phyloP scores from a whole-genome alignment of 2,888 invertebrate species.

The Netelia virgata region DNA sequence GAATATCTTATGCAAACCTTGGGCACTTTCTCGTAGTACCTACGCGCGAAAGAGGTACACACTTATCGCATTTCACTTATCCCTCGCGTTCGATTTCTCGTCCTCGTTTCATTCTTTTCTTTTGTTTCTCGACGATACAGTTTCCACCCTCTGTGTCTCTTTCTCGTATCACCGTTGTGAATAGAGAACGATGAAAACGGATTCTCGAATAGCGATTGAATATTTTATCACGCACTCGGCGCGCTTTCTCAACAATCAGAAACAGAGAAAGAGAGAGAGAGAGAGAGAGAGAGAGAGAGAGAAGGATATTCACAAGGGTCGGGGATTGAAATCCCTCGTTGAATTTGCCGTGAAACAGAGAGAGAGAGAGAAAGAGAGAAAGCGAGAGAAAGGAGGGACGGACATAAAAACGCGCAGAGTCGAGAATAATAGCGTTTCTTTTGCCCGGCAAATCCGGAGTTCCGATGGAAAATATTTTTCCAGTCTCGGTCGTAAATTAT shows the following conservation, averaged over 20 bases:
- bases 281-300: slow-evolving; percentile 17
- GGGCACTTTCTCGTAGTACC: neutral
- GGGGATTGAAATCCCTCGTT: slow-evolving; percentile 7
- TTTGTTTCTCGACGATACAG: slow-evolving; percentile 33
- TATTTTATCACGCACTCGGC: slow-evolving; percentile 65
- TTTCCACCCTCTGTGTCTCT: neutral
- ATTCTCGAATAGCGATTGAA: slow-evolving; percentile 64
- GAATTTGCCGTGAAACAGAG: slow-evolving; percentile 4
- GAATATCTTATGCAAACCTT: neutral
- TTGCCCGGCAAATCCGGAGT: slow-evolving; percentile 21
- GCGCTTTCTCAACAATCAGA: slow-evolving; percentile 25
- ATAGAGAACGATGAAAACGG: slow-evolving; percentile 26
- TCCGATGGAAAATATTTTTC: slow-evolving; percentile 78
- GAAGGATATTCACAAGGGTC: slow-evolving; percentile 10
- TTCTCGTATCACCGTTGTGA: neutral
- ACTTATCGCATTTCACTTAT: slow-evolving; percentile 44
- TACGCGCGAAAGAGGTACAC: slow-evolving; percentile 9
- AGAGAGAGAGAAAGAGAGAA: slow-evolving; percentile 28
- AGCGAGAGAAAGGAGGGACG: slow-evolving; percentile 8
- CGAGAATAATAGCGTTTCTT: slow-evolving; percentile 61
- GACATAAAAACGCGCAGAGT: slow-evolving; percentile 7
- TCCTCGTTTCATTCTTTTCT: neutral
- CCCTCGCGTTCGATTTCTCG: neutral
- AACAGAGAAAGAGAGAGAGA: slow-evolving; percentile 10
- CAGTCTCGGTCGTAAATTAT: slow-evolving; percentile 75